These are phyloP conservation scores for Myotis yumanensis DNA, from an alignment of 2,113 vertebrate species.

Conservation along the genomic window DNA sequence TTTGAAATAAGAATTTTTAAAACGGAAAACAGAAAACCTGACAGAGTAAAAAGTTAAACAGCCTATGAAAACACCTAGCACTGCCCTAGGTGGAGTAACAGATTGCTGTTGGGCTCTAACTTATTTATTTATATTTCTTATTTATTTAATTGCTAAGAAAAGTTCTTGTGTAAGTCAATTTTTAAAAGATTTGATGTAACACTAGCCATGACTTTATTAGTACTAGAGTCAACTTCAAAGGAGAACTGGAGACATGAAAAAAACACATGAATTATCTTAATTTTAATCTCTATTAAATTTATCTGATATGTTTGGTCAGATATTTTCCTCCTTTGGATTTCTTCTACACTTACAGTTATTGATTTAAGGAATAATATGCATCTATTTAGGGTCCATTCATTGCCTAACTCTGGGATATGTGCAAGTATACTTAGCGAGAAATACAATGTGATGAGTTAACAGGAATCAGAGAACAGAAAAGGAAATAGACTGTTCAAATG, in stretches of 20 bases:
- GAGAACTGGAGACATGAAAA: neutral
- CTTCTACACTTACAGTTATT: neutral
- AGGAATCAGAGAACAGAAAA: conserved; percentile 55
- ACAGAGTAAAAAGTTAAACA: neutral
- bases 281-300: conserved; percentile 8
- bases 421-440: neutral
- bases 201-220: neutral
- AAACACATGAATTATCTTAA: neutral
- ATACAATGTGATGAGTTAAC: conserved; percentile 41
- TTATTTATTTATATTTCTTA: neutral
- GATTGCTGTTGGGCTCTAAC: neutral
- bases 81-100: neutral
- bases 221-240: neutral
- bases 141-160: conserved; percentile 28
- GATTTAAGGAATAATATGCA: neutral
- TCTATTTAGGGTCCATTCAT: conserved; percentile 47
- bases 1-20: conserved; percentile 53
- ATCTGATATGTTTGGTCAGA: neutral
- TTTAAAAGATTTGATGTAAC: neutral
- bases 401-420: conserved; percentile 13
- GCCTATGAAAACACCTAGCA: neutral
- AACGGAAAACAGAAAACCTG: neutral
- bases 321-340: neutral
- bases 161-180: conserved; percentile 14
- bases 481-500: conserved; percentile 48